phyloP scores from a whole-genome alignment of 53 echinoderm and acorn worm species.

The Zoroaster sp. region DNA sequence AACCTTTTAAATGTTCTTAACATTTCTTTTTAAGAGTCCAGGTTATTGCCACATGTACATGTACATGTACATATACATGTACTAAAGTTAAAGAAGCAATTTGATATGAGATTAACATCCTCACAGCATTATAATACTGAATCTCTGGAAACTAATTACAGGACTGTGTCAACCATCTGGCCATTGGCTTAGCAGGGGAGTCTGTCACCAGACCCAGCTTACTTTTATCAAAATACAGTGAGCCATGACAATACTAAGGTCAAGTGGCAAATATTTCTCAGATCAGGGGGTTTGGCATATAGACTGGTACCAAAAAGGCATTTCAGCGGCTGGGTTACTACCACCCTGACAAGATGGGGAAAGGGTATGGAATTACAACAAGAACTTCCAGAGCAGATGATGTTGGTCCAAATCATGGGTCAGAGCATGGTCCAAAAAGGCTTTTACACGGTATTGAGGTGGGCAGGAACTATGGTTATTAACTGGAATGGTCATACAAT shows the following conservation, averaged over 20 bases:
- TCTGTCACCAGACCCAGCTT: conserved; percentile 9
- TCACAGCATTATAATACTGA: neutral
- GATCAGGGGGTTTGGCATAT: neutral
- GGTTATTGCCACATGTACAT: no score
- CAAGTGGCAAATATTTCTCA: conserved; percentile 31
- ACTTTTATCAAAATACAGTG: neutral
- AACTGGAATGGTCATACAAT: no score
- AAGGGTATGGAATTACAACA: neutral
- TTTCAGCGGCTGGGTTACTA: neutral
- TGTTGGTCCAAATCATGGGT: neutral
- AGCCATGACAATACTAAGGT: neutral
- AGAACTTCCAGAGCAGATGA: neutral
- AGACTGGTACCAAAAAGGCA: neutral
- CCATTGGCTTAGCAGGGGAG: neutral
- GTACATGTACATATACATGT: neutral
- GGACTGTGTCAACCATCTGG: neutral
- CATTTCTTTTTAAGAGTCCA: no score
- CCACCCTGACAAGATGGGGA: neutral
- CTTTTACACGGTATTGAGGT: neutral
- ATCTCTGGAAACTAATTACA: neutral
- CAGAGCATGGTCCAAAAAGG: neutral
- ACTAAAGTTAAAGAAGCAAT: neutral
- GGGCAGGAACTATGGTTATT: no score
- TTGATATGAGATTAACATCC: neutral
- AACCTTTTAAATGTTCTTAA: no score